Evolutionary conservation across 2,888 invertebrate species (phyloP), one percentile per base, ranked within the genome.

Genomic region (Hymenopus coronatus): DNA sequence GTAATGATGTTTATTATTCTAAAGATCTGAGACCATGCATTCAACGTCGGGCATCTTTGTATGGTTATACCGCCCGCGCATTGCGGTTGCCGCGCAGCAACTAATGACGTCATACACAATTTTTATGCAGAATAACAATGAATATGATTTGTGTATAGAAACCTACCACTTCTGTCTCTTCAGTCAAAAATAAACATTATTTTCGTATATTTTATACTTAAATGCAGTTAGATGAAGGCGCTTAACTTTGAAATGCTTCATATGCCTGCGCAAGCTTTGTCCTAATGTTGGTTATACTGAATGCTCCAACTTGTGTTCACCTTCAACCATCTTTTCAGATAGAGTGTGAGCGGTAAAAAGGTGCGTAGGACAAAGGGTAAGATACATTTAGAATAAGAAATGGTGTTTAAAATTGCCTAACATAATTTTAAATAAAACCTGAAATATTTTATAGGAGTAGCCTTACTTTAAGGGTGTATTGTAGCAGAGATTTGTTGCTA

Each of bases 341-440:
- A 87, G 90, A 81, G 70, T 90, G 90, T 90, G 90, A 90, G 90
- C 90, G 90, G 90, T 90, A 90, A 90, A 89, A 90, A 90, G 90
- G 90, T 90, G 89, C 70, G 89, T 28, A 30, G 81, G 28, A 89
- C 89, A 90, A 89, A 89, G 89, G 54, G 20, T 28, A 70, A 70
- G 25, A 20, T 70, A 70, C 54, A 70, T 20, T 20, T 70, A 70
- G 20, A 20, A 2, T 70, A 70, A 70, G 54, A 70, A 6, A 70
- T 70, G 4, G 4, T 3, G 20, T 70, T 70, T 20, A 20, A 70
- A 70, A 70, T 70, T 70, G 20, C 1, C 8, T 20, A 20, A 25
- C 6, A 70, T 70, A 20, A 20, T 6, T 70, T 70, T 2, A 20
- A 70, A 6, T 70, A 2, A 25, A 4, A 3, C 20, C 20, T 70